These are phyloP conservation scores for Drosophila equinoxialis DNA, from an alignment of 1,140 invertebrate genomes.

Conservation along the genomic window DNA sequence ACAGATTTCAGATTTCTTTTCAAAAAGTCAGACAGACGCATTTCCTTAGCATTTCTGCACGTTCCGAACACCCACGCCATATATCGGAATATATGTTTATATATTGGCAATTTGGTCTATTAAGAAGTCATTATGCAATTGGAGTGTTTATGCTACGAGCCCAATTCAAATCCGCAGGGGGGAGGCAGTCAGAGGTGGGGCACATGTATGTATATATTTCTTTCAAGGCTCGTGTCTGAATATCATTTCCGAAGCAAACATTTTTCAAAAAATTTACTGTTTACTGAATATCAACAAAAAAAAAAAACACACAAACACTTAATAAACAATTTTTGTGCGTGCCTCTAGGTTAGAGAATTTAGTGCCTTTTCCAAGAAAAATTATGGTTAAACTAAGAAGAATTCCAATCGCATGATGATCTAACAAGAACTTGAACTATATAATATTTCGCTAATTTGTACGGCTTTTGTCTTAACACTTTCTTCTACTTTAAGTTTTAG, in stretches of 20 bases:
- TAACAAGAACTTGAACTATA: slow-evolving; percentile 8
- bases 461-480: neutral
- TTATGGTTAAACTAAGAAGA: slow-evolving; percentile 57
- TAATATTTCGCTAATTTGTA: neutral
- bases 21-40: too few relatives aligned
- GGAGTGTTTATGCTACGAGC: slow-evolving; percentile 37
- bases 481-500: neutral
- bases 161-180: slow-evolving; percentile 5
- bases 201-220: neutral
- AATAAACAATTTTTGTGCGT: slow-evolving; percentile 65
- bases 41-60: slow-evolving; percentile 31
- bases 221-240: slow-evolving; percentile 25
- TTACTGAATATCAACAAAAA: slow-evolving; percentile 39
- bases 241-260: slow-evolving; percentile 61
- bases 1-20: slow-evolving; percentile 8
- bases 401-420: slow-evolving; percentile 8
- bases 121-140: slow-evolving; percentile 72
- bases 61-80: slow-evolving; percentile 23
- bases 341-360: slow-evolving; percentile 42
- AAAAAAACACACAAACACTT: slow-evolving; percentile 55
- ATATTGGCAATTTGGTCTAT: slow-evolving; percentile 49
- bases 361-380: slow-evolving; percentile 64
- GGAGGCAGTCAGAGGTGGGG: too few relatives aligned
- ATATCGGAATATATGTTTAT: slow-evolving; percentile 18
- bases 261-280: slow-evolving; percentile 63